A percentile compares a stretch with the other conserved stretches of the same genome.
Conservation (phyloP, 1,140 invertebrate genomes). For the Drosophila carrolli region DNA sequence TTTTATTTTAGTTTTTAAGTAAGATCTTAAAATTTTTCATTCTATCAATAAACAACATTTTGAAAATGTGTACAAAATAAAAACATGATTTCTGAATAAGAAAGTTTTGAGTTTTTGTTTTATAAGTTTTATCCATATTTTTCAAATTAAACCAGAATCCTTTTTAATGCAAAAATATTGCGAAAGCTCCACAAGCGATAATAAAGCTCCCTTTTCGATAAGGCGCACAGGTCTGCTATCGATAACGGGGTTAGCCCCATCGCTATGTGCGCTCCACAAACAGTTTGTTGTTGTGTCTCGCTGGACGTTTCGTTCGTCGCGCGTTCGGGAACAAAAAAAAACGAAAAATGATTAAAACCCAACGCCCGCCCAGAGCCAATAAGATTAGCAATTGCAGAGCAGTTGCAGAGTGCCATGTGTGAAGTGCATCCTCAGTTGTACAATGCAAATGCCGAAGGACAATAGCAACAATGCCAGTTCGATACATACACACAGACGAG, state of each 20-base stretch:
- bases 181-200: background rate
- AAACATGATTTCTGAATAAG: no score
- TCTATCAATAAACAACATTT: no score
- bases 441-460: slow-evolving; percentile 14
- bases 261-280: slow-evolving; percentile 18
- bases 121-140: no score
- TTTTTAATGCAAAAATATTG: background rate
- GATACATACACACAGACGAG: slow-evolving; percentile 74
- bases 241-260: background rate
- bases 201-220: background rate
- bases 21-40: no score
- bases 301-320: slow-evolving; percentile 48
- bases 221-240: background rate
- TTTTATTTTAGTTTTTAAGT: no score
- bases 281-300: slow-evolving; percentile 68
- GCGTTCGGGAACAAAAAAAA: slow-evolving; percentile 30
- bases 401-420: slow-evolving; percentile 17
- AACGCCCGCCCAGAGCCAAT: slow-evolving; percentile 2
- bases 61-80: no score
- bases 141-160: no score
- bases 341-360: slow-evolving; percentile 41
- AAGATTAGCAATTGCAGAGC: slow-evolving; percentile 28
- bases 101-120: no score
- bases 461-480: slow-evolving; percentile 66
- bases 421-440: slow-evolving; percentile 34